These are phyloP conservation scores for Drosophila orena DNA, from an alignment of 1,140 invertebrate species.

Conservation along the genomic window DNA sequence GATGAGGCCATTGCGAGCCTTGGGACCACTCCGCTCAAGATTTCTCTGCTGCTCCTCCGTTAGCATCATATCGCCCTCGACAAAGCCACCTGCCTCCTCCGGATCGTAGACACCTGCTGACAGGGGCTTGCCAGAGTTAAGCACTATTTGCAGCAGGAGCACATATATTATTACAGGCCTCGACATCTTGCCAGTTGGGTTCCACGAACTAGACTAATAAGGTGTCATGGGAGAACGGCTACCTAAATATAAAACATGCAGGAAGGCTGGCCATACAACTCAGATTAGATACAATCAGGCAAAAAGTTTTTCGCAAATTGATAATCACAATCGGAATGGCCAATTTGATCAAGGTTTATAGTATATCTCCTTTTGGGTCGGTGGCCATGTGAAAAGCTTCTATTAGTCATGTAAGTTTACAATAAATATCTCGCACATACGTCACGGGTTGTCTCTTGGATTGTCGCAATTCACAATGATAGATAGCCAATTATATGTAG, in stretches of 20 bases:
- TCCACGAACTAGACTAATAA: constrained; percentile 39
- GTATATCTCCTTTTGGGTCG: background rate
- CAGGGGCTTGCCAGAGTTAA: constrained; percentile 26
- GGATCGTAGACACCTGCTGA: constrained; percentile 45
- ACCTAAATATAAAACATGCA: constrained; percentile 36
- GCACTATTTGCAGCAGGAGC: constrained; percentile 23
- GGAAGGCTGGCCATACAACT: background rate
- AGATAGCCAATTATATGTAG: constrained; percentile 22
- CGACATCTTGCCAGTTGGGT: constrained; percentile 56
- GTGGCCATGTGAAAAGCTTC: background rate
- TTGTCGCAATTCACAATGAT: constrained; percentile 9
- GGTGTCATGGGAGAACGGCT: constrained; percentile 1
- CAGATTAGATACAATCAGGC: constrained; percentile 44
- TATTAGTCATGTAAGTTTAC: constrained; percentile 50
- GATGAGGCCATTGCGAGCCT: constrained; percentile 86
- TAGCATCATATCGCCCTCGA: constrained; percentile 86
- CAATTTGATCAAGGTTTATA: constrained; percentile 32
- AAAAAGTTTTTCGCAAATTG: constrained; percentile 44
- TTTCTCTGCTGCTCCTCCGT: constrained; percentile 75
- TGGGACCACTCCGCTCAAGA: constrained; percentile 30
- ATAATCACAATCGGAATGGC: constrained; percentile 17
- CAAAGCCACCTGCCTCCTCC: constrained; percentile 60
- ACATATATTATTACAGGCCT: constrained; percentile 24
- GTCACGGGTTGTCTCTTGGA: constrained; percentile 27
- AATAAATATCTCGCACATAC: constrained; percentile 25